These are phyloP conservation scores for Microcebus griseorufus DNA, from an alignment of 2,113 vertebrate species.

Conservation along the genomic window DNA sequence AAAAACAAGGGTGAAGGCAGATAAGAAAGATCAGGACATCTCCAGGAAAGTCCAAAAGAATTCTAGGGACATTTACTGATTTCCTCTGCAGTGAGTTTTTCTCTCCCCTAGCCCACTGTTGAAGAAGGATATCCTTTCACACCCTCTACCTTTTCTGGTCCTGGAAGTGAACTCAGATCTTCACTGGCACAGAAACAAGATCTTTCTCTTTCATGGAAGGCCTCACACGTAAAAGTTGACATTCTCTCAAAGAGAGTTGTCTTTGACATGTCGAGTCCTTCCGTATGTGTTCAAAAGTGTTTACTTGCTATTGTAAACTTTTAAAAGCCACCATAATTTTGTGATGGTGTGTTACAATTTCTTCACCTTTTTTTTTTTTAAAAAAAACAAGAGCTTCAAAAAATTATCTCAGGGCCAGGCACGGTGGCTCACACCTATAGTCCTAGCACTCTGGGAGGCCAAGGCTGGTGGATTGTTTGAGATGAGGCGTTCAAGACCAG, in stretches of 20 bases:
- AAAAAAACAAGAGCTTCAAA: not conserved
- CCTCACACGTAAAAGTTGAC: not conserved
- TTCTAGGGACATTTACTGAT: not conserved
- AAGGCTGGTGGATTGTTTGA: no score
- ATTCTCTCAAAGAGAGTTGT: not conserved
- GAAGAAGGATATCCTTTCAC: not conserved
- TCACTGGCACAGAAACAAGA: not conserved
- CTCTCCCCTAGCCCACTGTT: not conserved
- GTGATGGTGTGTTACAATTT: not conserved
- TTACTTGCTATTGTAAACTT: not conserved
- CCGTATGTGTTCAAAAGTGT: not conserved
- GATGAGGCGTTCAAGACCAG: no score
- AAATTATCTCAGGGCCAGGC: no score
- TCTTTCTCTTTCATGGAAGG: not conserved
- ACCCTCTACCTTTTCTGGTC: not conserved
- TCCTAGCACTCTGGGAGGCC: no score
- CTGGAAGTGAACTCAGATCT: not conserved
- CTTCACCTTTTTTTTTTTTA: not conserved
- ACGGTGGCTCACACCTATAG: no score
- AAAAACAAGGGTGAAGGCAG: slow-evolving; percentile 1
- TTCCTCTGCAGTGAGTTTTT: not conserved
- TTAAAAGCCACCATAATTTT: not conserved
- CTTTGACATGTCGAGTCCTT: not conserved
- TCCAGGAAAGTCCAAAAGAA: not conserved
- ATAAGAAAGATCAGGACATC: not conserved